These are phyloP conservation scores for Podarcis muralis DNA, from an alignment of 2,113 vertebrate genomes.

Conservation along the genomic window DNA sequence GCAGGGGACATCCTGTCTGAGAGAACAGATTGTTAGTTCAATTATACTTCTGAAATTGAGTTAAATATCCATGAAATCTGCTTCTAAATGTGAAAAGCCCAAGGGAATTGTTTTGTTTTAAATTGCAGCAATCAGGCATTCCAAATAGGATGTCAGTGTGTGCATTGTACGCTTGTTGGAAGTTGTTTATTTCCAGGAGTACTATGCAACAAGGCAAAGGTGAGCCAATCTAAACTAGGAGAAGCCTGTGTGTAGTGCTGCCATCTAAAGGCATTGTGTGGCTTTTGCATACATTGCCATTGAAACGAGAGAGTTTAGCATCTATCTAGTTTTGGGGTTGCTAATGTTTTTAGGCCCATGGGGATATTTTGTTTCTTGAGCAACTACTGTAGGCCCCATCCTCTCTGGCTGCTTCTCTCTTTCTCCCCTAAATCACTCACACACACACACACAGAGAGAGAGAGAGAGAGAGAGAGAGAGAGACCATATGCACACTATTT, in stretches of 20 bases:
- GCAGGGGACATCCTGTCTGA: conserved; percentile 58
- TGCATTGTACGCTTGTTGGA: conserved; percentile 27
- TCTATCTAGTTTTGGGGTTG: background rate
- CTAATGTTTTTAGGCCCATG: background rate
- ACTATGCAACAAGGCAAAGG: conserved; percentile 41
- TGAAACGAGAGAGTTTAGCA: background rate
- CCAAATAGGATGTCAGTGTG: conserved; percentile 14
- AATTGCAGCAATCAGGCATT: conserved; percentile 38
- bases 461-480: too few species aligned
- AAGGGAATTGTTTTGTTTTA: conserved; percentile 55
- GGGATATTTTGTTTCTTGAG: background rate
- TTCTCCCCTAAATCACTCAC: background rate
- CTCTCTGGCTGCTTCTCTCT: background rate
- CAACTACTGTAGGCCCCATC: background rate
- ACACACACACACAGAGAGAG: too few species aligned
- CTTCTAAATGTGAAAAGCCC: conserved; percentile 57
- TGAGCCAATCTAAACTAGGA: background rate
- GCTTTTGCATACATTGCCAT: background rate
- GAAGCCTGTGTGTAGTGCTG: conserved; percentile 21
- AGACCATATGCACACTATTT: too few species aligned
- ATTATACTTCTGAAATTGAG: conserved; percentile 68
- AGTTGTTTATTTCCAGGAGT: conserved; percentile 33
- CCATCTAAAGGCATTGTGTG: conserved; percentile 33
- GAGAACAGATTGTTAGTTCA: conserved; percentile 66
- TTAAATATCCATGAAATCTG: conserved; percentile 65